Evolutionary conservation across 2,113 vertebrate species (phyloP).

Genomic region (Mungos mungo): DNA sequence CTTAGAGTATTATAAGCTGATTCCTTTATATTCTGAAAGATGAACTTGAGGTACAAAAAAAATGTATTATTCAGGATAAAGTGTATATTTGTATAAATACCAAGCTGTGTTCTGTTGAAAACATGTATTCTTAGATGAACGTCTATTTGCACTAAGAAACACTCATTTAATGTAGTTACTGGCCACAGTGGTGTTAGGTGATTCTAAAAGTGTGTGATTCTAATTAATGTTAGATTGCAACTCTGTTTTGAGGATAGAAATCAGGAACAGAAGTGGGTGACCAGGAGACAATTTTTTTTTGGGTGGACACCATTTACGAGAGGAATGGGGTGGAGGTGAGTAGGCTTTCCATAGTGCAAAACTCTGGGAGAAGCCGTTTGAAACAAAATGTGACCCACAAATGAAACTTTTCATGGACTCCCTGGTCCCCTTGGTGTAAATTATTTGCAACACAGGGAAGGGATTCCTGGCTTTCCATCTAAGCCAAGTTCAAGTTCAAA

Average conservation of each 20-base stretch:
- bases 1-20: background rate
- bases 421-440: too few relatives aligned
- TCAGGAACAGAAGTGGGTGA: background rate
- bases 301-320: background rate
- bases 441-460: background rate
- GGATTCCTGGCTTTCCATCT: background rate
- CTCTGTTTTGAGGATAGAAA: background rate
- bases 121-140: background rate
- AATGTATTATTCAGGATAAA: slow-evolving; percentile 1
- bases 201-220: background rate
- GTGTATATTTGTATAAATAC: background rate
- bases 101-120: background rate
- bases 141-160: background rate
- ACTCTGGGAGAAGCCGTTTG: background rate
- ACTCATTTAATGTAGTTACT: background rate
- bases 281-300: background rate
- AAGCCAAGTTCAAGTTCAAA: background rate
- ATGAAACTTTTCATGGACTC: too few relatives aligned
- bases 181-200: background rate
- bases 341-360: background rate
- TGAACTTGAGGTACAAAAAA: background rate
- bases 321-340: background rate
- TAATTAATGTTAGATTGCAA: slow-evolving; percentile 34
- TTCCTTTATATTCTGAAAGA: slow-evolving; percentile 36
- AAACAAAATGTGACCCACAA: background rate